A percentile compares a stretch with the other conserved stretches of the same genome.
Conservation (phyloP, 2,888 invertebrate genomes). For the Callosobruchus maculatus region DNA sequence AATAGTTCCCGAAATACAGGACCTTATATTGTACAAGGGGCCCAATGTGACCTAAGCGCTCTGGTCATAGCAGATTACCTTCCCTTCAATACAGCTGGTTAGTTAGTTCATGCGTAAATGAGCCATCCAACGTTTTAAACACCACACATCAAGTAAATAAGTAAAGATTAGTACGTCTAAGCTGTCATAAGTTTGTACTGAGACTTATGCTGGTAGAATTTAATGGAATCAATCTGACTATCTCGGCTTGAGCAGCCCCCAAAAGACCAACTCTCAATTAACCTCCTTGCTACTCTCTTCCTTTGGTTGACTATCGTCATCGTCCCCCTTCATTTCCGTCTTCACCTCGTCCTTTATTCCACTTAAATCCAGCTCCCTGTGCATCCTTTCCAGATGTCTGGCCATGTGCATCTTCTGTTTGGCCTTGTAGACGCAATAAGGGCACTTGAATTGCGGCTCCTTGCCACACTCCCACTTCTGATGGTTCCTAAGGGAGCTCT, state of each 20-base stretch:
- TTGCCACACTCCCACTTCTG: constrained; percentile 86
- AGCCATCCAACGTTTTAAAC: too few relatives aligned
- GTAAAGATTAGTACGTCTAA: too few relatives aligned
- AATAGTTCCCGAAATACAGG: too few relatives aligned
- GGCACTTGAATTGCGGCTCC: constrained; percentile 79
- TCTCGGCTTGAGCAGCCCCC: neutral
- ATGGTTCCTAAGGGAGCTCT: constrained; percentile 78
- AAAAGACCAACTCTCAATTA: neutral
- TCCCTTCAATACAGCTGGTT: too few relatives aligned
- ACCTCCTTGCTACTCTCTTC: neutral
- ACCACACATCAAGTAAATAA: too few relatives aligned
- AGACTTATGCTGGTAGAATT: too few relatives aligned
- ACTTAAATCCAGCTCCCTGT: constrained; percentile 54
- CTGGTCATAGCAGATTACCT: too few relatives aligned
- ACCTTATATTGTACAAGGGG: too few relatives aligned
- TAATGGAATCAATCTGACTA: neutral
- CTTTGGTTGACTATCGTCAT: constrained; percentile 7
- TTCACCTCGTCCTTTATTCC: constrained; percentile 41
- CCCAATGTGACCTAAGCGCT: too few relatives aligned
- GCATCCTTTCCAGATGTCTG: constrained; percentile 79
- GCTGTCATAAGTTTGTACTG: neutral
- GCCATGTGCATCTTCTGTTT: constrained; percentile 84
- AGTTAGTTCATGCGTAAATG: too few relatives aligned
- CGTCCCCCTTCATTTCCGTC: constrained; percentile 26
- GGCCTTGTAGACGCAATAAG: constrained; percentile 78